Evolutionary conservation across 2,113 vertebrate species (phyloP).

Genomic region (Dissostichus mawsoni): DNA sequence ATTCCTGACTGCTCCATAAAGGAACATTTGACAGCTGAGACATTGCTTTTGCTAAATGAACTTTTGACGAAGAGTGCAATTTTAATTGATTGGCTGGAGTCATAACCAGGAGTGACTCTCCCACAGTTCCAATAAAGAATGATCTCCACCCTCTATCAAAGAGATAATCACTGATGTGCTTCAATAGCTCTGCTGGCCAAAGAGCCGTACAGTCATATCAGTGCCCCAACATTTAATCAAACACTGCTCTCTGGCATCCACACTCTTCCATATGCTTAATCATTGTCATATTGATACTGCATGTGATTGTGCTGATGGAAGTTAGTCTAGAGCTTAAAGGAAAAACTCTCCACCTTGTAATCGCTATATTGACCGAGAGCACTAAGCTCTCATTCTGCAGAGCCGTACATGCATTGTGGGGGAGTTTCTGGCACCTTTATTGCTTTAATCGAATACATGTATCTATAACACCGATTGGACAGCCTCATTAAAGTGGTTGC

Average conservation of each 20-base stretch:
- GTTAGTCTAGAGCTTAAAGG: neutral
- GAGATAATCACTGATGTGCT: slow-evolving; percentile 44
- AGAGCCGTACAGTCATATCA: slow-evolving; percentile 12
- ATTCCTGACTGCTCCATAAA: slow-evolving; percentile 37
- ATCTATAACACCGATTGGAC: too few species aligned
- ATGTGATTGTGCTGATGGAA: neutral
- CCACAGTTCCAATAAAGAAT: slow-evolving; percentile 32
- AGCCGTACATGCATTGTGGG: too few species aligned
- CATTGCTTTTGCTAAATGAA: slow-evolving; percentile 39
- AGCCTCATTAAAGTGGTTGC: too few species aligned
- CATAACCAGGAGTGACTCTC: slow-evolving; percentile 22
- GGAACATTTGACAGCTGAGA: slow-evolving; percentile 24
- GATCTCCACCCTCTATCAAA: slow-evolving; percentile 23
- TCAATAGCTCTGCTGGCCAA: slow-evolving; percentile 23
- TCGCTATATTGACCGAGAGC: too few species aligned
- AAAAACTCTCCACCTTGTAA: too few species aligned
- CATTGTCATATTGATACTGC: neutral
- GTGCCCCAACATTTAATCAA: slow-evolving; percentile 10
- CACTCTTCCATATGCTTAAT: neutral
- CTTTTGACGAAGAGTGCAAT: slow-evolving; percentile 47
- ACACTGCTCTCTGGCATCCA: too few species aligned
- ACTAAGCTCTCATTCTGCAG: too few species aligned
- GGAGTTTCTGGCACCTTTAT: too few species aligned
- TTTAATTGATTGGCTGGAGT: slow-evolving; percentile 35
- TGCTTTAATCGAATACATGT: too few species aligned